These are phyloP conservation scores for Platyrinchus mystaceus DNA, from an alignment of 2,797 vertebrate species.

Conservation along the genomic window DNA sequence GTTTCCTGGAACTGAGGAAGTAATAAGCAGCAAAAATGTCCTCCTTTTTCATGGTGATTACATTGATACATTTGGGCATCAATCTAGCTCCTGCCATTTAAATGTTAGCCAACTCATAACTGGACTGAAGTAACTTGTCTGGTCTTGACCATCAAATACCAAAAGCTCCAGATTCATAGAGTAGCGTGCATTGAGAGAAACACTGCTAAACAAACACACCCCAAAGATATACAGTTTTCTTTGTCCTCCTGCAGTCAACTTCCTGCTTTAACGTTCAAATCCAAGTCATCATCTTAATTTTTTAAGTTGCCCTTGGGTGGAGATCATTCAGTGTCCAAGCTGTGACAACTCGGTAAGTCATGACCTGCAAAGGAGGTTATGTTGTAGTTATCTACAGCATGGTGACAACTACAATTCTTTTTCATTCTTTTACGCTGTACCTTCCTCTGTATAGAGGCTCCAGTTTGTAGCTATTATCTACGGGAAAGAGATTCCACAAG, in stretches of 20 bases:
- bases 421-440: neutral
- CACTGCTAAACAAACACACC: slow-evolving; percentile 21
- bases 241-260: neutral
- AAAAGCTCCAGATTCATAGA: neutral
- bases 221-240: neutral
- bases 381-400: neutral
- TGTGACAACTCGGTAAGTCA: neutral
- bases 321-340: neutral
- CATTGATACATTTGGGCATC: neutral
- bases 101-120: neutral
- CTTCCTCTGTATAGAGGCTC: neutral
- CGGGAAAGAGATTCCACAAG: neutral
- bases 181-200: neutral
- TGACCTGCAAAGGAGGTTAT: neutral
- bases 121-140: slow-evolving; percentile 12
- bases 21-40: neutral
- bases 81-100: neutral
- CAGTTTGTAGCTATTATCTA: neutral
- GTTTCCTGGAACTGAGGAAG: neutral
- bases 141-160: neutral
- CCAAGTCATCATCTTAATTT: neutral
- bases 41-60: neutral
- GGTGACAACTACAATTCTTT: neutral
- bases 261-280: slow-evolving; percentile 22
- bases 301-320: neutral